Evolutionary conservation across 2,113 vertebrate genomes (phyloP).

Genomic region (Corythaeola cristata): DNA sequence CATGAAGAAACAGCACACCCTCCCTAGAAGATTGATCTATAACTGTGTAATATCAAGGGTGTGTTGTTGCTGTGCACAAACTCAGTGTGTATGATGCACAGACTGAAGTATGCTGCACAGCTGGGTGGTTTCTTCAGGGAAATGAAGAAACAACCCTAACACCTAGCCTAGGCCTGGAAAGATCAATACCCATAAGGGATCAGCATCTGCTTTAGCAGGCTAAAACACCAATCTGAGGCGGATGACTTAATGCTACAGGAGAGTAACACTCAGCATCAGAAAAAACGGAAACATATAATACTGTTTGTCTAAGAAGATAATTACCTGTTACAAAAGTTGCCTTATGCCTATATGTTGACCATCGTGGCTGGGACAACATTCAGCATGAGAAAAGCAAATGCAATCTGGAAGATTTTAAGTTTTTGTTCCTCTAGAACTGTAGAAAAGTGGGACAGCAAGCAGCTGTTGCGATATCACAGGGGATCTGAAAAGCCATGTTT

Average conservation of each 20-base stretch:
- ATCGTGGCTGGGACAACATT: not conserved
- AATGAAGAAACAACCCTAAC: not conserved
- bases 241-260: not conserved
- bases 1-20: not conserved
- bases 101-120: fast-evolving
- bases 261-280: not conserved
- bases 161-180: not conserved
- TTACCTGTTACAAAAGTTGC: not conserved
- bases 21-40: not conserved
- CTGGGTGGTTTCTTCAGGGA: not conserved
- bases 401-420: not conserved
- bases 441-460: not conserved
- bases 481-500: not conserved
- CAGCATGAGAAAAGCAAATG: not conserved
- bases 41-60: fast-evolving
- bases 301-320: not conserved
- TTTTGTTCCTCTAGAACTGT: not conserved
- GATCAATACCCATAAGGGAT: not conserved
- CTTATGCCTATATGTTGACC: not conserved
- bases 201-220: not conserved
- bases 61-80: not conserved
- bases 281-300: not conserved
- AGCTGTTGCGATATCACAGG: not conserved
- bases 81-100: not conserved
- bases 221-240: not conserved